Base-by-base conservation (phyloP, 2,888 invertebrate genomes). In the Drosophila colorata region DNA sequence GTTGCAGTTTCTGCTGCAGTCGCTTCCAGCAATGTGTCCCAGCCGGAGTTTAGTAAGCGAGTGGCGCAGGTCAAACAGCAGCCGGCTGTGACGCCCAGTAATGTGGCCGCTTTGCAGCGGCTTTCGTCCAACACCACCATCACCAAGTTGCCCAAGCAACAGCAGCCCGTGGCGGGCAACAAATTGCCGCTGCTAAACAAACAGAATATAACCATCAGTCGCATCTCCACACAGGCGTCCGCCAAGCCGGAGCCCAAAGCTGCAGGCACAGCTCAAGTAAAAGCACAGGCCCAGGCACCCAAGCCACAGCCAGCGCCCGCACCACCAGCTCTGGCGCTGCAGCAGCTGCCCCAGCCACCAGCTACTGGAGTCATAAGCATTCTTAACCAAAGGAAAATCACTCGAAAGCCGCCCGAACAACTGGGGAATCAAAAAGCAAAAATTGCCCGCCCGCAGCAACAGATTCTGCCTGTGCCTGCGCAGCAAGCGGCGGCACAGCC, bases 151-250 rank as follows among this genome's bases (percentile, higher is more conserved):
- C 57, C 64, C 20, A 75, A 66, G 25, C 78, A 60, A 61, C 76
- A 52, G 37, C 44, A 25, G 23, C n/a, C 49, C 1, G 37, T 16
- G 13, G 3, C 68, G 7, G 35, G 44, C 65, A 59, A 63, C 6
- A 86, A 88, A 65, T 41, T 90, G 46, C 91, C 91, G 0, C 56
- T 90, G 38, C 55, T 91, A 6, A 91, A 90, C 56, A 91, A 91
- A 31, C 91, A 91, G 60, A 91, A 91, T 74, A 89, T 91, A 14
- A 91, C 91, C 11, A 91, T 91, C 18, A 91, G 91, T 77, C 88
- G 89, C 28, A 87, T 91, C 72, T 55, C 85, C 68, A 31, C 75
- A 38, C 52, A 75, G 35, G 28, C 82, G 51, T 20, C 74, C 43
- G 52, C 72, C 38, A 70, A 86, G 51, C 51, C 67, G 23, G 61